Evolutionary conservation across 1,140 invertebrate genomes (phyloP).

Genomic region (Sinella curviseta): DNA sequence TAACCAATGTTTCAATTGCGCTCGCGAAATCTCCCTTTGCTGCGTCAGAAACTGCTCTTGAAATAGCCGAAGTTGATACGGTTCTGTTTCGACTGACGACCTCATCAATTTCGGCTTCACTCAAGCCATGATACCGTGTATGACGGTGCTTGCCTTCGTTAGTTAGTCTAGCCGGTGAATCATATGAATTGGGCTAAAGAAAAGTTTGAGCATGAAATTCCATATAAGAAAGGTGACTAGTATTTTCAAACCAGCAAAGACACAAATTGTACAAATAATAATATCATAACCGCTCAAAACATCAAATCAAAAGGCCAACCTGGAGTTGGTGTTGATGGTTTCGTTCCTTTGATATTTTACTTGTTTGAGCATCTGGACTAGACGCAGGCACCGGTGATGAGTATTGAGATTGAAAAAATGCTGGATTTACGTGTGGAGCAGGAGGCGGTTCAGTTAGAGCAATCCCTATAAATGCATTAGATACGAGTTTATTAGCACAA

Average conservation of each 20-base stretch:
- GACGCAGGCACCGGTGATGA: slow-evolving; percentile 50
- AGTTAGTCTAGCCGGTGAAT: slow-evolving; percentile 56
- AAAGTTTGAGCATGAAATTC: not conserved
- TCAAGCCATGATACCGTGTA: slow-evolving; percentile 66
- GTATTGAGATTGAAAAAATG: slow-evolving; percentile 81
- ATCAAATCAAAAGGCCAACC: no score
- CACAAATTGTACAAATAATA: no score
- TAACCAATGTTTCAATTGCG: slow-evolving; percentile 97
- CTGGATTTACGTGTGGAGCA: slow-evolving; percentile 95
- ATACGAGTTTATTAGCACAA: no score
- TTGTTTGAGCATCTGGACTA: not conserved
- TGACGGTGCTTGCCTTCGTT: slow-evolving; percentile 64
- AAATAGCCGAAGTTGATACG: slow-evolving; percentile 94
- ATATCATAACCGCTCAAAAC: no score
- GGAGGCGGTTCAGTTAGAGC: no score
- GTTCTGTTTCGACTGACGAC: slow-evolving; percentile 96
- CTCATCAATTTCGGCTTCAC: slow-evolving; percentile 96
- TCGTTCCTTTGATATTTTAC: no score
- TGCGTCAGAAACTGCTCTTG: slow-evolving; percentile 94
- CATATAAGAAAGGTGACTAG: no score
- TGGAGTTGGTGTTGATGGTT: no score
- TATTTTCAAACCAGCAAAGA: no score
- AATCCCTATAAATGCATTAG: no score
- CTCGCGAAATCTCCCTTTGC: slow-evolving; percentile 94
- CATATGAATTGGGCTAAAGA: not conserved